These are phyloP conservation scores for Melieria omissa DNA, from an alignment of 2,888 invertebrate genomes.

Conservation along the genomic window DNA sequence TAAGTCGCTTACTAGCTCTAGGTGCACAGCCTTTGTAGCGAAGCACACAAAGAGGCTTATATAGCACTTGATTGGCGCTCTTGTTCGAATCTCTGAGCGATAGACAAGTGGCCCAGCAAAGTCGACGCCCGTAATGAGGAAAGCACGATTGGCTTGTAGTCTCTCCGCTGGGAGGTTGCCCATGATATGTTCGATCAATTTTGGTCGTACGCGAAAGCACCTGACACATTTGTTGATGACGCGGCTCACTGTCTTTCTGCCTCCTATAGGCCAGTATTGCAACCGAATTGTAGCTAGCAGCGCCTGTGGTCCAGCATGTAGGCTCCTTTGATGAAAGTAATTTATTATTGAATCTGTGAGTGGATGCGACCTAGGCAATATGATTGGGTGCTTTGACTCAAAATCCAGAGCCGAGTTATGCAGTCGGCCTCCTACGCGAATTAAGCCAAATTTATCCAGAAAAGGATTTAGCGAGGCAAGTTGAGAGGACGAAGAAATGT, in stretches of 20 bases:
- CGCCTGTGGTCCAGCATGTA: conserved; percentile 21
- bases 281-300: conserved; percentile 20
- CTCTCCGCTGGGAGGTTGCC: conserved; percentile 6
- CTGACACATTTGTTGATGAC: conserved; percentile 19
- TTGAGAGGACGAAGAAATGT: conserved; percentile 4
- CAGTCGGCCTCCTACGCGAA: conserved; percentile 18
- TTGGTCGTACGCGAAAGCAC: conserved; percentile 5
- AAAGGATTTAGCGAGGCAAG: conserved; percentile 23
- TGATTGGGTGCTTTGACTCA: conserved; percentile 19
- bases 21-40: conserved; percentile 14
- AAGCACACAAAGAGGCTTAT: conserved; percentile 14
- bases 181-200: conserved; percentile 4
- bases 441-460: conserved; percentile 9
- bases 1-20: conserved; percentile 16
- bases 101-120: too few relatives aligned
- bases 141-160: background rate
- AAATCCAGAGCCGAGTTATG: conserved; percentile 16
- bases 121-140: too few relatives aligned
- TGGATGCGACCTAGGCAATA: conserved; percentile 16
- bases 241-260: conserved; percentile 1
- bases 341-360: conserved; percentile 16
- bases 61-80: conserved; percentile 9
- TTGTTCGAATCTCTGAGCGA: background rate
- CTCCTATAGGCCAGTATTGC: conserved; percentile 19
- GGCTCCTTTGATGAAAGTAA: conserved; percentile 17